Evolutionary conservation across 2,888 invertebrate species (phyloP).

Genomic region (Toxonevra muliebris): DNA sequence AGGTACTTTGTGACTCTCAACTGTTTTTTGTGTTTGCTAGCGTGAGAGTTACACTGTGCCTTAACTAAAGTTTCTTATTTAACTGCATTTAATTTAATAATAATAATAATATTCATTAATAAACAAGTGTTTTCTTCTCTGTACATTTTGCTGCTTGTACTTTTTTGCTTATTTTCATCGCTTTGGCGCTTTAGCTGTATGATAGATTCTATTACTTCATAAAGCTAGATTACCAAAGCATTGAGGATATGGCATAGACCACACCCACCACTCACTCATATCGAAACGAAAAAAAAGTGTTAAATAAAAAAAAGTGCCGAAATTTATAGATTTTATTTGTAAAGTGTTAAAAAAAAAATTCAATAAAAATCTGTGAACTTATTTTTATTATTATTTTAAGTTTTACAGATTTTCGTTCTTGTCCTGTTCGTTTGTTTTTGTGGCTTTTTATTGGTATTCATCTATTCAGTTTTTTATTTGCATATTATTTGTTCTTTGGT

Average conservation of each 20-base stretch:
- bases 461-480: slow-evolving; percentile 45
- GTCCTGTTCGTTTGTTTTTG: slow-evolving; percentile 21
- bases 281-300: slow-evolving; percentile 4
- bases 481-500: slow-evolving; percentile 74
- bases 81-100: slow-evolving; percentile 10
- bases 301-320: background rate
- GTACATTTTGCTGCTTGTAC: background rate
- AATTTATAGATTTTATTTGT: background rate
- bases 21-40: slow-evolving; percentile 60
- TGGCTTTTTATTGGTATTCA: slow-evolving; percentile 33
- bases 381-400: slow-evolving; percentile 12
- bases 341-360: slow-evolving; percentile 8
- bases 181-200: slow-evolving; percentile 94
- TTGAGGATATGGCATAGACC: slow-evolving; percentile 63
- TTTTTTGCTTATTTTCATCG: slow-evolving; percentile 68
- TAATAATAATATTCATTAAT: background rate
- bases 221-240: slow-evolving; percentile 97
- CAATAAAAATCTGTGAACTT: background rate
- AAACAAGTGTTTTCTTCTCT: background rate
- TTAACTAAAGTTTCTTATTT: slow-evolving; percentile 50
- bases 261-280: slow-evolving; percentile 9
- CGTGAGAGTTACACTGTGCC: slow-evolving; percentile 65
- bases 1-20: slow-evolving; percentile 92
- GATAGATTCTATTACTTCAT: slow-evolving; percentile 78
- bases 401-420: slow-evolving; percentile 30